Evolutionary conservation across 2,888 invertebrate species (phyloP).

Genomic region (Perdita meconis): DNA sequence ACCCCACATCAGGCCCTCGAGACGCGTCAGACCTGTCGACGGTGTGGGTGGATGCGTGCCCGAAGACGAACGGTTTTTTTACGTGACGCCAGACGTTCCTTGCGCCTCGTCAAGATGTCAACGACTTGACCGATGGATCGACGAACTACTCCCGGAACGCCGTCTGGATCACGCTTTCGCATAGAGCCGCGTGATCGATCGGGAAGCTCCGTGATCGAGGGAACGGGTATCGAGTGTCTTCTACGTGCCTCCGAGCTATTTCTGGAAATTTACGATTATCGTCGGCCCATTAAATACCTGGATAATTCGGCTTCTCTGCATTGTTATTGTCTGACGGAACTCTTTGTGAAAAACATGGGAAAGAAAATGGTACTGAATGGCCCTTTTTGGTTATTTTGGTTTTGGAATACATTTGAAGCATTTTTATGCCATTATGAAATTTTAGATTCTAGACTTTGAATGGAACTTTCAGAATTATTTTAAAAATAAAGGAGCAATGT

Average conservation of each 20-base stretch:
- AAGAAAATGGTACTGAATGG: too few relatives aligned
- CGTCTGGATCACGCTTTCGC: slow-evolving; percentile 65
- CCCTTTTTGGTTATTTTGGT: too few relatives aligned
- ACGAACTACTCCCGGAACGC: slow-evolving; percentile 49
- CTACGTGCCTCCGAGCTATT: slow-evolving; percentile 43
- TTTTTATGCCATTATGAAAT: too few relatives aligned
- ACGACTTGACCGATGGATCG: slow-evolving; percentile 75
- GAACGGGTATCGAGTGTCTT: slow-evolving; percentile 36
- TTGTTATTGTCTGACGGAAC: too few relatives aligned
- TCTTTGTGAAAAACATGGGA: too few relatives aligned
- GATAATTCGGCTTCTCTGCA: too few relatives aligned
- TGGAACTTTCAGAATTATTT: too few relatives aligned
- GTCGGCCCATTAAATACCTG: too few relatives aligned
- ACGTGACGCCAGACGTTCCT: slow-evolving; percentile 67
- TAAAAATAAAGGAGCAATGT: too few relatives aligned
- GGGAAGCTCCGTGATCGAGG: slow-evolving; percentile 78
- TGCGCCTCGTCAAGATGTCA: slow-evolving; percentile 69
- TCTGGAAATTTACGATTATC: slow-evolving; percentile 34
- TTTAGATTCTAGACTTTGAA: too few relatives aligned
- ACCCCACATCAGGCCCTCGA: slow-evolving; percentile 45
- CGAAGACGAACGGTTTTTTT: slow-evolving; percentile 75
- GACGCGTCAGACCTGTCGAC: slow-evolving; percentile 68
- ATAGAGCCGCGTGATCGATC: slow-evolving; percentile 77
- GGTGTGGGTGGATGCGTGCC: slow-evolving; percentile 64
- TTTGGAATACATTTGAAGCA: too few relatives aligned